Conservation (phyloP, 2,113 vertebrate species). For the Tragelaphus strepsiceros region DNA sequence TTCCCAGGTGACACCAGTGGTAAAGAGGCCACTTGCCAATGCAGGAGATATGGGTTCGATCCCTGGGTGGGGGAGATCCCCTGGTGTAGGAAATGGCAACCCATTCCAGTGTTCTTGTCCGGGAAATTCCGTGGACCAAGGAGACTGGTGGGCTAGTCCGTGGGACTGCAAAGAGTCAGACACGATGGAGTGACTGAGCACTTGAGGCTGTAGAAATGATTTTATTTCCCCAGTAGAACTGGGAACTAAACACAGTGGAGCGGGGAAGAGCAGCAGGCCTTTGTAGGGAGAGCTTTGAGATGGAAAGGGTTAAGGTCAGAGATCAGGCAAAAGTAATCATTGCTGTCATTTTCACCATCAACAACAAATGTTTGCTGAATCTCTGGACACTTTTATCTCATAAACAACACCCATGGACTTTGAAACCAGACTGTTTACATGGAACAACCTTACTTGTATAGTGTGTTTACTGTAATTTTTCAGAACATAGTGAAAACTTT, state of each 20-base stretch:
- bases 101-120: neutral
- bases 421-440: neutral
- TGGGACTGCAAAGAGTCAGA: neutral
- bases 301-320: neutral
- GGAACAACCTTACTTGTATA: neutral
- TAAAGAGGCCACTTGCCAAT: neutral
- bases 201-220: neutral
- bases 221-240: neutral
- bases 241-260: neutral
- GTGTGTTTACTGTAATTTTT: neutral
- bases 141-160: accelerated
- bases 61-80: neutral
- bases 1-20: neutral
- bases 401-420: neutral
- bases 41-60: neutral
- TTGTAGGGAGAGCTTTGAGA: neutral
- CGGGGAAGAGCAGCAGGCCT: neutral
- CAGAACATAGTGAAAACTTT: neutral
- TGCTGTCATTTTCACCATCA: neutral
- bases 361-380: constrained; percentile 19
- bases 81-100: neutral
- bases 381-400: neutral
- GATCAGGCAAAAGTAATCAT: neutral
- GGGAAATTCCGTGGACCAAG: neutral
- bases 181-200: neutral